phyloP scores from a whole-genome alignment of 2,113 vertebrate genomes.

The Microtus pennsylvanicus region DNA sequence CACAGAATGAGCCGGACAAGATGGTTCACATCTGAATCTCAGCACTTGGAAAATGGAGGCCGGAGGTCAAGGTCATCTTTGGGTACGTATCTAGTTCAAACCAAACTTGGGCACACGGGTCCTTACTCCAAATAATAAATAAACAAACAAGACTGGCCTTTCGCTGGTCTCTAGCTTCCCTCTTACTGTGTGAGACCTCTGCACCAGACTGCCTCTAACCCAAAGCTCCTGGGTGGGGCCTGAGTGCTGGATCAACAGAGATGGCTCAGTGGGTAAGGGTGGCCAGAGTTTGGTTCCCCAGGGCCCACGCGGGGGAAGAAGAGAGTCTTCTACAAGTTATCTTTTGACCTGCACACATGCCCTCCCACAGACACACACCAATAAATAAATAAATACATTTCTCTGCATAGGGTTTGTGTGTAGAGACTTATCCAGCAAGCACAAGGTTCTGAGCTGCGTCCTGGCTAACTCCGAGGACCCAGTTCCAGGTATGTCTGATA shows the following conservation, averaged over 20 bases:
- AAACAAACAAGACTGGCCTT: neutral
- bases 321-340: too few species aligned
- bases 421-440: neutral
- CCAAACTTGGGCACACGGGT: neutral
- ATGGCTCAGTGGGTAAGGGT: neutral
- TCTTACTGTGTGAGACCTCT: neutral
- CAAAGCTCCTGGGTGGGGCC: neutral
- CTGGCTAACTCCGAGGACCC: neutral
- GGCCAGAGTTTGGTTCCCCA: neutral
- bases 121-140: neutral
- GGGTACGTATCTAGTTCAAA: neutral
- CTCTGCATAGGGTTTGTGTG: neutral
- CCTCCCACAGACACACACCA: neutral
- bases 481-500: neutral
- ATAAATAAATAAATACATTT: neutral
- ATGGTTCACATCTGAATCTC: neutral
- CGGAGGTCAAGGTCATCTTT: neutral
- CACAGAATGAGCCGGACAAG: neutral
- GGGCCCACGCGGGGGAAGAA: neutral
- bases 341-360: neutral
- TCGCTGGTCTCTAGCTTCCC: neutral
- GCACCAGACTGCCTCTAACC: too few species aligned
- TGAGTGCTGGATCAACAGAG: neutral
- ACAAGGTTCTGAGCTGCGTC: neutral
- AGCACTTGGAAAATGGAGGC: neutral